phyloP scores from a whole-genome alignment of 2,888 invertebrate genomes.

The Sicus ferrugineus region DNA sequence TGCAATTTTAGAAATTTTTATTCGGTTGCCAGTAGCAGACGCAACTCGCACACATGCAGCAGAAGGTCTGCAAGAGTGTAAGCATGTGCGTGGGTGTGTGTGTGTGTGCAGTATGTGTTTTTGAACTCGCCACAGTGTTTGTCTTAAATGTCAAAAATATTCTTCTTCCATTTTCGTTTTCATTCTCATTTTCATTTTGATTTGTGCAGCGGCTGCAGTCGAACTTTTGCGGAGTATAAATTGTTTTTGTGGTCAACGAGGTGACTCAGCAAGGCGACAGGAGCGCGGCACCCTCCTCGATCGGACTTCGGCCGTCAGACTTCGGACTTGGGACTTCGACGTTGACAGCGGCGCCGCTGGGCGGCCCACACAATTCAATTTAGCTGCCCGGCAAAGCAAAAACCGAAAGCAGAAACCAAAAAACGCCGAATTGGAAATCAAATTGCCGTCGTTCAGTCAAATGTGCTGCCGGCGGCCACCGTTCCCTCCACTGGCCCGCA shows the following conservation, averaged over 20 bases:
- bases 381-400: constrained; percentile 19
- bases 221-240: constrained; percentile 45
- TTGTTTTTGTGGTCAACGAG: constrained; percentile 42
- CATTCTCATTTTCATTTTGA: constrained; percentile 27
- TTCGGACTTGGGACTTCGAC: neutral
- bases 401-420: neutral
- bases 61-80: neutral
- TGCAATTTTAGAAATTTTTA: constrained; percentile 39
- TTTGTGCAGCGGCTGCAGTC: constrained; percentile 41
- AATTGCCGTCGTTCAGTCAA: constrained; percentile 26
- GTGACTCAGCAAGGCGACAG: neutral
- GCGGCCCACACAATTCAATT: constrained; percentile 34
- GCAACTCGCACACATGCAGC: neutral
- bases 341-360: neutral
- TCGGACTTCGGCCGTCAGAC: neutral
- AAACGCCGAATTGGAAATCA: constrained; percentile 5
- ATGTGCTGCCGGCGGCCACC: constrained; percentile 3
- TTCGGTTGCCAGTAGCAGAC: constrained; percentile 27
- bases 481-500: neutral
- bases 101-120: constrained; percentile 25
- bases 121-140: constrained; percentile 38
- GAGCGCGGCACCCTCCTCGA: neutral
- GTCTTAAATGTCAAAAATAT: constrained; percentile 40
- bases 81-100: constrained; percentile 9
- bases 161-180: constrained; percentile 24